A percentile compares a stretch with the other conserved stretches of the same genome.
Conservation (phyloP, 2,888 invertebrate genomes). For the Ernsta delagoae region DNA sequence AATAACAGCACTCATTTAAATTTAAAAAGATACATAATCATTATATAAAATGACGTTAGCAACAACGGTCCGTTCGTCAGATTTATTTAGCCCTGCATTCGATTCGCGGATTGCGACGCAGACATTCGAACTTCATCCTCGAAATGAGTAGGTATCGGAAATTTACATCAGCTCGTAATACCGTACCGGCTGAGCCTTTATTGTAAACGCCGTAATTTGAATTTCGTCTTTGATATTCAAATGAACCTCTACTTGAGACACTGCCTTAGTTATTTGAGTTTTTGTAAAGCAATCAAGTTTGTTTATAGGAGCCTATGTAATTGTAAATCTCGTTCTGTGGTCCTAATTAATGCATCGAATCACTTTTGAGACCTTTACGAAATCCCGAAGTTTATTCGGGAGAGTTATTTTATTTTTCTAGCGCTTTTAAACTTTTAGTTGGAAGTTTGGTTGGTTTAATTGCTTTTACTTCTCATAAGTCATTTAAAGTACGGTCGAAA, state of each 20-base stretch:
- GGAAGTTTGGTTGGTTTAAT: neutral
- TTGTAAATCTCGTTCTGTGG: slow-evolving; percentile 82
- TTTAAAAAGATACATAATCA: no score
- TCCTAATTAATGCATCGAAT: slow-evolving; percentile 81
- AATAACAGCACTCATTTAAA: no score
- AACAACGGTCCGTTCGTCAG: slow-evolving; percentile 1
- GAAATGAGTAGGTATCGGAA: slow-evolving; percentile 84
- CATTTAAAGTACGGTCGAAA: neutral
- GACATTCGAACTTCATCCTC: slow-evolving; percentile 78
- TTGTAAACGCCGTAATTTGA: slow-evolving; percentile 84
- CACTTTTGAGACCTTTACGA: slow-evolving; percentile 67
- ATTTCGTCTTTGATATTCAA: slow-evolving; percentile 85
- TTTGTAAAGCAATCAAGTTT: slow-evolving; percentile 85
- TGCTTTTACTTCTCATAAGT: slow-evolving; percentile 5
- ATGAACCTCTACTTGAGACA: slow-evolving; percentile 84
- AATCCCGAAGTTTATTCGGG: slow-evolving; percentile 39
- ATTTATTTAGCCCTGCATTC: slow-evolving; percentile 28
- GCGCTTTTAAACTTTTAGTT: neutral
- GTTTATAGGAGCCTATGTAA: slow-evolving; percentile 81
- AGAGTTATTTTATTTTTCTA: slow-evolving; percentile 6
- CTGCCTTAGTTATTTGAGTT: slow-evolving; percentile 84
- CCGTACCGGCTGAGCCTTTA: slow-evolving; percentile 80
- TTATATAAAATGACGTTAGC: neutral
- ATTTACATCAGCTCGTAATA: slow-evolving; percentile 84
- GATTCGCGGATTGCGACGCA: slow-evolving; percentile 64